Evolutionary conservation across 1,140 invertebrate genomes (phyloP), one percentile per base, ranked within the genome.

Genomic region (Ditylenchus dipsaci): DNA sequence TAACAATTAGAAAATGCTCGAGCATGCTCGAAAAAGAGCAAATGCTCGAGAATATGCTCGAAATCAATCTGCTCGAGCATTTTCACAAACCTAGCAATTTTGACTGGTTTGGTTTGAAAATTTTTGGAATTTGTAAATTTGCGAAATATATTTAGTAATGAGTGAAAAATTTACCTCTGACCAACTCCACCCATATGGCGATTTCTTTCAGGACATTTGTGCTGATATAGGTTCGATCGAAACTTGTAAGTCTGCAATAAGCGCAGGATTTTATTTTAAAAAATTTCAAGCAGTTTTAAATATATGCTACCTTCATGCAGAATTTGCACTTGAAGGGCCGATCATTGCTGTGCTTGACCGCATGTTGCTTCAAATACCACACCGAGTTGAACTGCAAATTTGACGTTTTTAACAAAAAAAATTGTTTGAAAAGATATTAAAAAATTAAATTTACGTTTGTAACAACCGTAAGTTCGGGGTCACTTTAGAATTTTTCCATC

Each of bases 361-460:
- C 80, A 56, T 81, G 80, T 58, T 81, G 80, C 53, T 82, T 82
- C 45, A 81, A 63, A 63, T 81, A 81, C 80, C 80, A 79, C 17
- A 79, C 77, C 11, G 77, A 79, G 45, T 79, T 79, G 29, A 71
- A 71, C 9, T 38, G 11, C n/a, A 38, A 38, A 38, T 38, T 38
- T 38, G 11, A 38, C n/a, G n/a, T n/a, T n/a, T n/a, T 38, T 38
- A 38, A 38, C 11, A 38, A 38, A 5, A 38, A 38, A 38, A 38
- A 38, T 38, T 3, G n/a, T n/a, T n/a, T n/a, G n/a, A n/a, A n/a
- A n/a, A n/a, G n/a, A n/a, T n/a, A n/a, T n/a, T n/a, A n/a, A n/a
- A n/a, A n/a, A n/a, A n/a, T n/a, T n/a, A n/a, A n/a, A n/a, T n/a
- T n/a, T n/a, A n/a, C n/a, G n/a, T n/a, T n/a, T n/a, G n/a, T n/a